These are phyloP conservation scores for Coenobita brevimanus DNA, from an alignment of 1,140 invertebrate species.

Conservation along the genomic window DNA sequence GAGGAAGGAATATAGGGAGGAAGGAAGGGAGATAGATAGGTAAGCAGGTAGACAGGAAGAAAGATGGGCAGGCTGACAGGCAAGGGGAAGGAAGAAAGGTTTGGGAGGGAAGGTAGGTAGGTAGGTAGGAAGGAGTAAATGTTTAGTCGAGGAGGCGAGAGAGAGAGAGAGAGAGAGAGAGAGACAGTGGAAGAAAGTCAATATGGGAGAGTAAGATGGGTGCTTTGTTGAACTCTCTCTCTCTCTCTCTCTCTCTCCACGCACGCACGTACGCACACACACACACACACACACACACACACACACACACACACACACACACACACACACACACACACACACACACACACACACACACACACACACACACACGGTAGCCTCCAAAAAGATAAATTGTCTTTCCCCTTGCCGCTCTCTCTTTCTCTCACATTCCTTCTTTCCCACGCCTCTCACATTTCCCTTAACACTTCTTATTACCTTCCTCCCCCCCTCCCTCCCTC, in stretches of 20 bases:
- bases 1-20: not conserved
- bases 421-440: not conserved
- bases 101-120: too few species aligned
- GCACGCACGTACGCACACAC: not conserved
- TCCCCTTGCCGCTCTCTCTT: not conserved
- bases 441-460: not conserved
- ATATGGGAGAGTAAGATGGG: not conserved
- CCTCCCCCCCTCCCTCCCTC: not conserved
- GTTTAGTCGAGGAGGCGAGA: too few species aligned
- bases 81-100: too few species aligned
- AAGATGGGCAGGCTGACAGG: too few species aligned
- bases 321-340: conserved; percentile 41
- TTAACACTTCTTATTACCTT: not conserved
- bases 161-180: too few species aligned
- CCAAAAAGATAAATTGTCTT: not conserved
- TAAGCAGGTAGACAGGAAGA: too few species aligned
- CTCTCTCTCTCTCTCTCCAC: too few species aligned
- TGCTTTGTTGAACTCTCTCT: not conserved
- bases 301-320: conserved; percentile 26
- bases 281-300: not conserved
- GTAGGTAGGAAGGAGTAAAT: too few species aligned
- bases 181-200: too few species aligned
- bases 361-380: not conserved
- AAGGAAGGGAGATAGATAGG: not conserved
- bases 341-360: conserved; percentile 30